Evolutionary conservation across 30 jellyfish, hydroid and myxozoan species (phyloP).

Genomic region (Cassiopea xamachana): DNA sequence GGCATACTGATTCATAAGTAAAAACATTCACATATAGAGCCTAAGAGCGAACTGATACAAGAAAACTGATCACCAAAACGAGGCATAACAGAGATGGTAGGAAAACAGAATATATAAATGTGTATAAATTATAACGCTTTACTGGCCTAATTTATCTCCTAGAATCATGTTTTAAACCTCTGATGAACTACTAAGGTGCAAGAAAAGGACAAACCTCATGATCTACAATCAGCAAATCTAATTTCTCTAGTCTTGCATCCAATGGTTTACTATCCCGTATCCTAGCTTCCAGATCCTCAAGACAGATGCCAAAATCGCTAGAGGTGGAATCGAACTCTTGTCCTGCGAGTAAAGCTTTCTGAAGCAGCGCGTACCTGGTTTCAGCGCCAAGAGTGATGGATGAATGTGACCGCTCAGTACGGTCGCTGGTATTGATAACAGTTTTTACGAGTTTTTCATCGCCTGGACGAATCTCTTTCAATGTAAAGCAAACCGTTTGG

Average conservation of each 20-base stretch:
- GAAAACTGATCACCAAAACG: too few relatives aligned
- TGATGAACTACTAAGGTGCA: too few relatives aligned
- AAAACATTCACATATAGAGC: too few relatives aligned
- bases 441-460: slow-evolving; percentile 64
- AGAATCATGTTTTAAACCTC: too few relatives aligned
- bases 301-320: slow-evolving; percentile 54
- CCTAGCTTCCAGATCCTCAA: slow-evolving; percentile 81
- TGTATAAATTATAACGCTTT: too few relatives aligned
- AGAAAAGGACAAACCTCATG: slow-evolving; percentile 75
- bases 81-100: too few relatives aligned
- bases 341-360: slow-evolving; percentile 65
- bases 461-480: slow-evolving; percentile 33
- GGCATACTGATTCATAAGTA: too few relatives aligned
- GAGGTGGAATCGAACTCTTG: slow-evolving; percentile 84
- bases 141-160: too few relatives aligned
- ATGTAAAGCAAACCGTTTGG: slow-evolving; percentile 75
- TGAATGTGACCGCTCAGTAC: slow-evolving; percentile 47
- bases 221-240: slow-evolving; percentile 55
- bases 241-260: slow-evolving; percentile 75
- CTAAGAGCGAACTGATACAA: too few relatives aligned
- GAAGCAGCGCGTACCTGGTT: slow-evolving; percentile 75
- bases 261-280: slow-evolving; percentile 72
- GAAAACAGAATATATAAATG: too few relatives aligned
- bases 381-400: slow-evolving; percentile 66
- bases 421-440: slow-evolving; percentile 52